Base-by-base conservation (phyloP, 53 echinoderm and acorn worm genomes). In the Zoroaster sp. region DNA sequence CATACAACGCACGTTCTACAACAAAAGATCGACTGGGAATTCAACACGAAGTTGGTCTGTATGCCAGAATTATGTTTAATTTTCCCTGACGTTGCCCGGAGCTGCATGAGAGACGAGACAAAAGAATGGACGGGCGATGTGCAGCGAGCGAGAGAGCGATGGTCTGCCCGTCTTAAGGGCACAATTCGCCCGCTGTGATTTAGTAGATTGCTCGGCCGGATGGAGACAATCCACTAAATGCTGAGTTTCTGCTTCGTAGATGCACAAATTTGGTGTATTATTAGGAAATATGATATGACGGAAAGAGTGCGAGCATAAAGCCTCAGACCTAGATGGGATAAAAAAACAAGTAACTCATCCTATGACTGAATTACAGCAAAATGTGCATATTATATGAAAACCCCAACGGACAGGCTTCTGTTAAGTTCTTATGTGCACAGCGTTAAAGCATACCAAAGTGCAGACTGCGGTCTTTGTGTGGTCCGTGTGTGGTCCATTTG, bases 31-130 rank as follows among this genome's bases (percentile, higher is more conserved):
- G 10, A 47, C 13, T 0, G 45, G 85, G 71, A 85, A 85, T 71
- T 36, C 49, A 46, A 85, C 49, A 51, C 70, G 70, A 85, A 85
- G 70, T 37, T 8, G 70, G 49, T 47, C 85, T 35, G 70, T 49
- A 46, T 45, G 4, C 35, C 81, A 70, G 70, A 85, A 85, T 85
- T 85, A 71, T 85, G 70, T 85, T 71, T 71, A 85, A 85, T 85
- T 71, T 85, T 71, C n/a, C 45, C 31, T 71, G 85, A 69, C 35
- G 71, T 85, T 85, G 71, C 85, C 85, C 43, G 31, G 85, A 85
- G 72, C 70, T 12, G 30, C 21, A 10, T 4, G 70, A 71, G 72
- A 34, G 85, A 71, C 2, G 85, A 85, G 85, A 85, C 70, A 71
- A 75, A 63, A 75, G 87, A 75, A 65, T 14, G 87, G 2, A 43